phyloP scores from a whole-genome alignment of 53 echinoderm and acorn worm genomes.

The Holothuria scabra region DNA sequence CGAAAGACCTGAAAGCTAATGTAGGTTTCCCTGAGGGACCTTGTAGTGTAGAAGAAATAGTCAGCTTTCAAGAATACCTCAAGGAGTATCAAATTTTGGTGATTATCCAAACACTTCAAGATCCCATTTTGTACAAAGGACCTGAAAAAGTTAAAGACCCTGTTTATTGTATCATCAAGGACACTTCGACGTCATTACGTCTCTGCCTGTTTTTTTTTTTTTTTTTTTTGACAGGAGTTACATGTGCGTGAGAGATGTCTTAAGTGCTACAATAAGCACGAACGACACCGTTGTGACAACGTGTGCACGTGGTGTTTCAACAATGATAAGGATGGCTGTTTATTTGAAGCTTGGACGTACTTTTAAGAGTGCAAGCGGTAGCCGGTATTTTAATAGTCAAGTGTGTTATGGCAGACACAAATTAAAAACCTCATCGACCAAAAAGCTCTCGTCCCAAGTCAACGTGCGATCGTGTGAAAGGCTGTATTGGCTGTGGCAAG shows the following conservation, averaged over 20 bases:
- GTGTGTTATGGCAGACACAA: no score
- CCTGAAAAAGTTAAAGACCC: slow-evolving; percentile 21
- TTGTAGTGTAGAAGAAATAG: slow-evolving; percentile 63
- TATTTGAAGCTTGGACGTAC: no score
- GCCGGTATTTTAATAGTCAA: no score
- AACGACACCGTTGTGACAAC: slow-evolving; percentile 51
- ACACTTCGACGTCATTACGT: no score
- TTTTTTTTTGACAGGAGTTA: slow-evolving; percentile 47
- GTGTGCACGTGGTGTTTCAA: slow-evolving; percentile 34
- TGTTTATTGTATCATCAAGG: slow-evolving; percentile 47
- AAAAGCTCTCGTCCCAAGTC: no score
- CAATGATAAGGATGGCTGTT: no score
- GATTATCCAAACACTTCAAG: background rate
- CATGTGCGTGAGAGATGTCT: slow-evolving; percentile 66
- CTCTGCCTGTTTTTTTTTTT: slow-evolving; percentile 28
- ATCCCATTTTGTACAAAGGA: slow-evolving; percentile 53
- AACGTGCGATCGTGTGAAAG: no score
- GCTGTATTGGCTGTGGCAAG: no score
- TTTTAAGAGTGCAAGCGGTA: no score
- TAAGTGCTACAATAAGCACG: slow-evolving; percentile 47
- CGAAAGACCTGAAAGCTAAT: background rate
- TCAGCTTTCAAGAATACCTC: slow-evolving; percentile 30
- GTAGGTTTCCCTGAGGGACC: slow-evolving; percentile 30
- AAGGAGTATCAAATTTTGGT: slow-evolving; percentile 9
- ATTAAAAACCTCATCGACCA: no score